Conservation (phyloP, 2,888 invertebrate genomes). For the Synergus umbraculus region DNA sequence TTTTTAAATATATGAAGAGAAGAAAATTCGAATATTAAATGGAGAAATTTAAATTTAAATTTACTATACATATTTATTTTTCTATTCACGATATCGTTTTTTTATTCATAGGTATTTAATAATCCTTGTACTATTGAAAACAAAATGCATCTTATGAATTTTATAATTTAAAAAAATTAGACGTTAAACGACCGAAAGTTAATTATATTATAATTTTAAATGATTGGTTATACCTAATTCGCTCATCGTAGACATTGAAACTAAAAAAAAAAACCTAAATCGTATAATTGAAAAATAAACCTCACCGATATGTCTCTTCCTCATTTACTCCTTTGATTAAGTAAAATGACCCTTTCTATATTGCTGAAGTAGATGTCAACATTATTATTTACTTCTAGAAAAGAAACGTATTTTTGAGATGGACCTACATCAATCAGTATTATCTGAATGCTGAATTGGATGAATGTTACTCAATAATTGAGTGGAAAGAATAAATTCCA, state of each 20-base stretch:
- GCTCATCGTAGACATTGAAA: background rate
- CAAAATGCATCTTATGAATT: background rate
- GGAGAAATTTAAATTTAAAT: no score
- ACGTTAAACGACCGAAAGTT: background rate
- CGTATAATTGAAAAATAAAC: background rate
- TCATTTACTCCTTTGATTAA: background rate
- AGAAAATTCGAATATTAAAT: background rate
- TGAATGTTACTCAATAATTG: background rate
- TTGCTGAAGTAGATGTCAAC: background rate
- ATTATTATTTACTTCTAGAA: background rate
- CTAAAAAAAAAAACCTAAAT: background rate
- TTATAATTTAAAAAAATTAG: background rate
- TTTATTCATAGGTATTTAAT: no score
- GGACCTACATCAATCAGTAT: background rate
- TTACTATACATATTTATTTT: no score
- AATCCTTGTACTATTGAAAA: no score
- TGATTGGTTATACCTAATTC: background rate
- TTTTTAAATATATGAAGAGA: background rate
- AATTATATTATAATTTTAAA: background rate
- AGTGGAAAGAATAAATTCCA: background rate
- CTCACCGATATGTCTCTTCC: background rate
- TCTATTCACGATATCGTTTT: no score
- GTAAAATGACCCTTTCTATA: background rate
- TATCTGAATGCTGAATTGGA: background rate
- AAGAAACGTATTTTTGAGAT: background rate